These are phyloP conservation scores for Drosophila helvetica DNA, from an alignment of 2,888 invertebrate species.

Conservation along the genomic window DNA sequence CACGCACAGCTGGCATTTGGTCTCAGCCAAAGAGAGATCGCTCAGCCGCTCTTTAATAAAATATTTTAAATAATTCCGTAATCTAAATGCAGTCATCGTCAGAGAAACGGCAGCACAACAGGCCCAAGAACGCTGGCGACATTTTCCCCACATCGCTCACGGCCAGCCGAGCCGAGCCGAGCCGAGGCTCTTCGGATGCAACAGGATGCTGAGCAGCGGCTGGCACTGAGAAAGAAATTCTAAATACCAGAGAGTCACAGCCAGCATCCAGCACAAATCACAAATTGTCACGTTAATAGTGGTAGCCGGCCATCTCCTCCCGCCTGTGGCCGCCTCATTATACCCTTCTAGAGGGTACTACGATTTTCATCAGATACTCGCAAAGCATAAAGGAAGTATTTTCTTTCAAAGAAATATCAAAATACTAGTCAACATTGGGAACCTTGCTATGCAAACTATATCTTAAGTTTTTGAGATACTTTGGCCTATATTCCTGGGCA, in stretches of 20 bases:
- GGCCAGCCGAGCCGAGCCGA: too few relatives aligned
- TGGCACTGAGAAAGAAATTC: slow-evolving; percentile 67
- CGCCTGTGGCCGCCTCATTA: slow-evolving; percentile 38
- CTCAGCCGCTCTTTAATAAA: slow-evolving; percentile 76
- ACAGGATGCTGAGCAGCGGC: slow-evolving; percentile 58
- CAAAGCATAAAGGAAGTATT: too few relatives aligned
- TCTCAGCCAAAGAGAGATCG: slow-evolving; percentile 27
- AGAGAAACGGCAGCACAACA: slow-evolving; percentile 11
- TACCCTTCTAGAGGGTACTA: not conserved
- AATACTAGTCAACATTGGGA: too few relatives aligned
- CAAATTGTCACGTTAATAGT: slow-evolving; percentile 80
- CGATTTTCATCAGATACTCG: not conserved
- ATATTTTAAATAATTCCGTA: slow-evolving; percentile 83
- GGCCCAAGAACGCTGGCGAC: slow-evolving; percentile 43
- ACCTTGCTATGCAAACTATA: too few relatives aligned
- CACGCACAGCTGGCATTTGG: slow-evolving; percentile 56
- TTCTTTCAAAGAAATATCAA: too few relatives aligned
- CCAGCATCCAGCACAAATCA: slow-evolving; percentile 70
- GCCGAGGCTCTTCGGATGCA: slow-evolving; percentile 12
- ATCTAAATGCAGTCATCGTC: slow-evolving; percentile 82
- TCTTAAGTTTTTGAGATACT: too few relatives aligned
- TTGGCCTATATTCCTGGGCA: accelerated
- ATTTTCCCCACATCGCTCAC: slow-evolving; percentile 12
- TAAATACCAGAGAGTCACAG: slow-evolving; percentile 71
- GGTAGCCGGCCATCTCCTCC: slow-evolving; percentile 26